Base-by-base conservation (phyloP, 2,113 vertebrate genomes). In the Leucoraja erinaceus region DNA sequence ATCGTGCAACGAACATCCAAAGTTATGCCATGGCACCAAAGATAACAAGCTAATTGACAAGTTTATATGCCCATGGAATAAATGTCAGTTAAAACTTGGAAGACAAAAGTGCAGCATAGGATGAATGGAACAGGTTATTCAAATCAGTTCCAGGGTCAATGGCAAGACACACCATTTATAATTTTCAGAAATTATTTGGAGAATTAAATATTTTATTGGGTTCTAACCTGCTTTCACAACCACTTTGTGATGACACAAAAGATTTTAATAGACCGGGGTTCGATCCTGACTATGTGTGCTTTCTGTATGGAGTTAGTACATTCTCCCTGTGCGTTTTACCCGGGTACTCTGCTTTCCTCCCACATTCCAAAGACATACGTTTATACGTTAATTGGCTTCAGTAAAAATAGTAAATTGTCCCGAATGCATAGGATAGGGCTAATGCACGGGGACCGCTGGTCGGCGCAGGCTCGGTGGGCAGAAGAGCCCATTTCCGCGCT, bases 121-220 rank as follows among this genome's bases (percentile, higher is more conserved):
- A 77, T 77, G n/a, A 31, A 33, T 77, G n/a, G 75, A 33, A 77
- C 12, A 33, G 31, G 33, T 77, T 14, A 77, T 77, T 10, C n/a
- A 77, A 33, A 77, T 10, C 25, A 33, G n/a, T 77, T 77, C n/a
- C n/a, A 33, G 75, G 25, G n/a, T 33, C n/a, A 77, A 31, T 77
- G 75, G 11, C 31, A 33, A n/a, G 75, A 31, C 18, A 11, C 31
- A 33, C n/a, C 14, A 11, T 77, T 77, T 77, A 10, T 77, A 77
- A 77, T 77, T 77, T 77, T 14, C n/a, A 77, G n/a, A 77, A 77
- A 77, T 77, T n/a, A 77, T 77, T 77, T 77, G n/a, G 75, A 77
- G 75, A n/a, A 77, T 11, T 33, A n/a, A 33, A 33, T 14, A 14
- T 31, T 77, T 77, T 77, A 9, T 33, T 77, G 31, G n/a, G 31